Conservation (phyloP, 2,113 vertebrate species). For the Cervus canadensis region DNA sequence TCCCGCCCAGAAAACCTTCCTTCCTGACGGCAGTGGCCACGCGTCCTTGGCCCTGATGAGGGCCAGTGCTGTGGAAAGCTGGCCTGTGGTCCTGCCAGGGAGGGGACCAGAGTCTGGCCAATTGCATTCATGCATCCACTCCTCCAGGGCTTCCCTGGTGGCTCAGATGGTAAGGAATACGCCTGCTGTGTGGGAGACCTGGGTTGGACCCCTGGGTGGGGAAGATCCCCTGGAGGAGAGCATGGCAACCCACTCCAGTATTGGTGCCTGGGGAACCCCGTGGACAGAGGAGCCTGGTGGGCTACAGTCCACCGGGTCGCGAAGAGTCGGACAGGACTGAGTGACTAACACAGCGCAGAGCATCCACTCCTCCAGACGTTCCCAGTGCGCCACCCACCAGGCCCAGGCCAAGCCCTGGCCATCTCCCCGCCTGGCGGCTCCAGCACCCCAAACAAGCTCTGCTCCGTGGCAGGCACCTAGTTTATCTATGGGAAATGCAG, state of each 20-base stretch:
- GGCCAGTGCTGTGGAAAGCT: not conserved
- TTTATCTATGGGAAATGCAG: not conserved
- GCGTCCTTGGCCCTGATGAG: not conserved
- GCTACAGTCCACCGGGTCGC: too few relatives aligned
- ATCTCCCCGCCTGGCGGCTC: not conserved
- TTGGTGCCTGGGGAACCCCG: not conserved
- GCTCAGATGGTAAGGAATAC: not conserved
- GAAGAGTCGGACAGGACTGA: too few relatives aligned
- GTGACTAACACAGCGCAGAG: not conserved
- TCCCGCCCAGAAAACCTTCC: not conserved
- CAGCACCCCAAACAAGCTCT: fast-evolving
- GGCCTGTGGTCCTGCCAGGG: not conserved
- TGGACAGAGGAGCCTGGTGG: not conserved
- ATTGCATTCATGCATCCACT: not conserved
- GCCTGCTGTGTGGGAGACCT: not conserved
- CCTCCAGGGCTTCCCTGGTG: not conserved
- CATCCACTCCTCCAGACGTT: not conserved
- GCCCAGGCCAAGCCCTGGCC: fast-evolving
- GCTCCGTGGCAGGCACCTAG: too few relatives aligned
- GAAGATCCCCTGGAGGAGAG: not conserved
- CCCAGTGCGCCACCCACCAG: not conserved
- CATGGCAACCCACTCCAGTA: not conserved
- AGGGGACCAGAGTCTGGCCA: not conserved
- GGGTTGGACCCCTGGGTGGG: not conserved
- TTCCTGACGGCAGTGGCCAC: not conserved